Evolutionary conservation across 2,888 invertebrate genomes (phyloP), one percentile per base, ranked within the genome.

Genomic region (Xestia sexstrigata): DNA sequence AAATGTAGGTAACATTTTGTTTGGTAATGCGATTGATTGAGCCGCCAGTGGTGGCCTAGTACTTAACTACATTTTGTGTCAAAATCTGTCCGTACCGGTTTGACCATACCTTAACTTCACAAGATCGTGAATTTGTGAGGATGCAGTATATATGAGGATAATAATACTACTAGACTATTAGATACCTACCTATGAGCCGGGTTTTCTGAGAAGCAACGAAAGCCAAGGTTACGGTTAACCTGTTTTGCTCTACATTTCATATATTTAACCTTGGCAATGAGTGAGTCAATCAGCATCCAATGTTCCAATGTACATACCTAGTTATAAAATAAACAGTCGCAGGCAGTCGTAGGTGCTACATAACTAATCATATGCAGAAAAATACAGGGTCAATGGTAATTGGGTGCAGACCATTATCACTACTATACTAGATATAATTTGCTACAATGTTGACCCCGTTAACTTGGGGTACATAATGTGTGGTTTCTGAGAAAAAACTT

Each of bases 251-350:
- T 69, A 81, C 60, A 47, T 71, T 58, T 45, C 72, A 70, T 70
- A 68, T 2, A 8, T 81, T 60, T n/a, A 39, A 67, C 77, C 81
- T 84, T 84, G 81, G 30, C 67, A 81, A 35, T 80, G 58, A 79
- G 13, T 70, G 58, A 79, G 13, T 70, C 52, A 60, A 52, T 47
- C 26, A 60, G 55, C 35, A 45, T 52, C 49, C 9, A 35, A 49
- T 58, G n/a, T 35, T 35, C 35, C 35, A 35, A 35, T 35, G 35
- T 35, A 35, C 35, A 1, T 79, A 66, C 6, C 30, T 45, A 71
- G 26, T 11, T 26, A 63, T 23, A 23, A 13, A 35, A 23, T 52
- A 47, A 20, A 45, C 9, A 35, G 42, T 39, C 7, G 23, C 26
- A 79, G 2, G 26, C 9, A 52, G 26, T 39, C 9, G 17, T 23